Base-by-base conservation (phyloP, 2,888 invertebrate genomes). In the Aphidius colemani region DNA sequence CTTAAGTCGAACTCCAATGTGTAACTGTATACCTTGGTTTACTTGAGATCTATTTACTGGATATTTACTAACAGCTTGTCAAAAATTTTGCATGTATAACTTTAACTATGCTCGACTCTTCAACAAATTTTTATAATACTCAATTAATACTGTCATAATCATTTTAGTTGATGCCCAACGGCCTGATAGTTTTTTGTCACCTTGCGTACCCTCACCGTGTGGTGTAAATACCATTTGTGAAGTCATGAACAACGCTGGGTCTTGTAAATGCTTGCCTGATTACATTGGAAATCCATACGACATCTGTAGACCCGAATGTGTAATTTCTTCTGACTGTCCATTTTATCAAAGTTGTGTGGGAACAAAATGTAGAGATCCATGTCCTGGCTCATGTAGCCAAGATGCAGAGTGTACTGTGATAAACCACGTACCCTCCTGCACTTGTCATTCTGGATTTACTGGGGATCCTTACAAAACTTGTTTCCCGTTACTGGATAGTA, bases 311-410 rank as follows among this genome's bases (percentile, higher is more conserved):
- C 92, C 92, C 1, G 92, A 93, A 82, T 93, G 93, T 78, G 86
- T 88, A n/a, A 86, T 89, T 6, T 90, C 91, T 77, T 88, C 91
- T 7, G 92, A 93, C 83, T 93, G 94, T 80, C 82, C 88, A n/a
- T 84, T 85, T 59, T 87, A 88, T 70, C 87, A 87, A 78, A 90
- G 90, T 69, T 93, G 93, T 75, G 84, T 89, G 5, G 86, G 88
- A 70, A 88, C 89, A 69, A 92, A 91, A 82, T 94, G 94, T 78
- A 83, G 84, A 10, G 85, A 89, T 79, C 91, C 92, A 57, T 92
- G 92, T 75, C 85, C 86, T 11, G 86, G 86, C 67, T 85, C 86
- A 43, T 90, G 90, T 76, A 91, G 90, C 13, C 70, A 85, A 9
- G 85, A 86, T 70, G 84, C 88, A 7, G 82, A 84, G 61, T 85